A percentile compares a stretch with the other conserved stretches of the same genome.
Evolutionary conservation across 1,140 invertebrate genomes (phyloP).

Genomic region (Cyrtorhinus lividipennis): DNA sequence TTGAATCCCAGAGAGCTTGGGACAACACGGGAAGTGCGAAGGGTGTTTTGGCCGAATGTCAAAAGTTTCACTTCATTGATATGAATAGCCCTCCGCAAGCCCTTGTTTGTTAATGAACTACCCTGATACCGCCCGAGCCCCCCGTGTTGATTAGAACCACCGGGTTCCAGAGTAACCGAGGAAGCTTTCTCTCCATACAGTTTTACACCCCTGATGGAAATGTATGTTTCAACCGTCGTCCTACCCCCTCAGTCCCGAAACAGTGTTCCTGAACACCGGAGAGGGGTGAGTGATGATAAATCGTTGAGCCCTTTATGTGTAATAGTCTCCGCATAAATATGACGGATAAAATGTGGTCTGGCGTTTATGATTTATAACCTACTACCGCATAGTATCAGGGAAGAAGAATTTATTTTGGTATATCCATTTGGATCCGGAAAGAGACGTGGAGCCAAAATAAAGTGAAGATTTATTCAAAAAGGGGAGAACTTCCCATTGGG

Average conservation of each 20-base stretch:
- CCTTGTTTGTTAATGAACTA: conserved; percentile 5
- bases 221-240: neutral
- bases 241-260: neutral
- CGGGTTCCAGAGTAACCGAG: too few relatives aligned
- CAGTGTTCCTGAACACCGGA: neutral
- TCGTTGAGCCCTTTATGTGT: neutral
- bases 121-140: neutral
- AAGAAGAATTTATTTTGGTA: neutral
- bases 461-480: neutral
- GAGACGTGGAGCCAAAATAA: neutral
- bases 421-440: neutral
- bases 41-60: neutral
- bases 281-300: neutral
- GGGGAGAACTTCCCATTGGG: neutral
- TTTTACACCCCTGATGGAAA: conserved; percentile 4
- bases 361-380: neutral
- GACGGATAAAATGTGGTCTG: neutral
- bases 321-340: neutral
- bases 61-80: conserved; percentile 2
- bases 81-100: neutral
- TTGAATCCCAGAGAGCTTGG: too few relatives aligned
- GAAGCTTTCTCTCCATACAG: neutral
- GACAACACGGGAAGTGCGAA: too few relatives aligned
- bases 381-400: neutral
- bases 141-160: neutral